Conservation (phyloP, 2,113 vertebrate species). For the Zeus faber region DNA sequence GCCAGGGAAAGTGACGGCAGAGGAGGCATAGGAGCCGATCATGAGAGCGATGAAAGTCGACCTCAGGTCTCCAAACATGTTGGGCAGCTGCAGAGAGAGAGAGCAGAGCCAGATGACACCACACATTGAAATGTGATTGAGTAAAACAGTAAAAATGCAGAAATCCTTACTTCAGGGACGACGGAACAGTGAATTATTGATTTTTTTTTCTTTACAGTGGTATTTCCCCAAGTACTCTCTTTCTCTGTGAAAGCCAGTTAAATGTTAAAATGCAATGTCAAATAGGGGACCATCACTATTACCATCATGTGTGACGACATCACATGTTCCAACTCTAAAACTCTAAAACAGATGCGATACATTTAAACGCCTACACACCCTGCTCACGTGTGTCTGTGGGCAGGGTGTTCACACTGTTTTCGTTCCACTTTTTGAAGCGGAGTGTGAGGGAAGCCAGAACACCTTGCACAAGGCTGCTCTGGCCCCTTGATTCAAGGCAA, state of each 20-base stretch:
- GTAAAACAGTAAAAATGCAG: background rate
- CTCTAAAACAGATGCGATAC: no score
- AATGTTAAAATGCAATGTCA: no score
- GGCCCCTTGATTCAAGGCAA: background rate
- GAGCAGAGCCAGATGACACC: background rate
- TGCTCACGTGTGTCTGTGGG: no score
- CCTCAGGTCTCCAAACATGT: constrained; percentile 96
- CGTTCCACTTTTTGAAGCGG: constrained; percentile 16
- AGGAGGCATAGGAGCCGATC: constrained; percentile 98
- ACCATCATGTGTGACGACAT: no score
- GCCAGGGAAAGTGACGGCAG: constrained; percentile 95
- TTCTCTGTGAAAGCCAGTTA: no score
- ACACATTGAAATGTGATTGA: background rate
- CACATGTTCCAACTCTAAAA: no score
- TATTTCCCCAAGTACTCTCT: no score
- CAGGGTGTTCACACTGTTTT: background rate
- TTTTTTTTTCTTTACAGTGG: no score
- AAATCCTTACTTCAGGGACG: no score
- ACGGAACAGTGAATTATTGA: no score
- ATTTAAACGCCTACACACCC: no score
- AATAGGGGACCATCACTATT: no score
- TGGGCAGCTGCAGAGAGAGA: constrained; percentile 81
- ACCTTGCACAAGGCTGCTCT: constrained; percentile 28
- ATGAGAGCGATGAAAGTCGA: constrained; percentile 97
- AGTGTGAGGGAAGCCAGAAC: constrained; percentile 7